A percentile compares a stretch with the other conserved stretches of the same genome.
These are phyloP conservation scores for Siniperca scherzeri DNA, from an alignment of 2,797 vertebrate genomes.

Conservation along the genomic window DNA sequence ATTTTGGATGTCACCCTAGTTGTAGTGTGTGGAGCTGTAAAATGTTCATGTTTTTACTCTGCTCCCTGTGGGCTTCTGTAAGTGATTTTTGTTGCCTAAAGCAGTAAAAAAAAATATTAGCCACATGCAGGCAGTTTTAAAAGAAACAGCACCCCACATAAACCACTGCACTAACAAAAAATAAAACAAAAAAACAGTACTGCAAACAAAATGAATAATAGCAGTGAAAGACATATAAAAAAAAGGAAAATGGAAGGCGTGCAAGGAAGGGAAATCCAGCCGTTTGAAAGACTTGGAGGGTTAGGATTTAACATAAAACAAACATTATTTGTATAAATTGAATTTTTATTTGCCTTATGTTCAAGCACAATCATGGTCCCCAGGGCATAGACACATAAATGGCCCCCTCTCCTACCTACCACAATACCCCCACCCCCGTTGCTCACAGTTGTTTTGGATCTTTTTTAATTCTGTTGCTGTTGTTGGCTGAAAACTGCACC, in stretches of 20 bases:
- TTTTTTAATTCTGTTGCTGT: neutral
- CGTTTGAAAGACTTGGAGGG: neutral
- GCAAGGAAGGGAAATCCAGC: neutral
- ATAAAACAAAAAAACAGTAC: neutral
- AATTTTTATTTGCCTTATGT: slow-evolving; percentile 18
- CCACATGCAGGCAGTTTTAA: slow-evolving; percentile 23
- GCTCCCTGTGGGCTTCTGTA: neutral
- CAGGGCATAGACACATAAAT: slow-evolving; percentile 4
- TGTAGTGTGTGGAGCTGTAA: slow-evolving; percentile 3
- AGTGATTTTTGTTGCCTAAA: slow-evolving; percentile 28
- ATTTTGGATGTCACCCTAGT: neutral
- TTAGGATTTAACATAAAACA: neutral
- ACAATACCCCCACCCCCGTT: neutral
- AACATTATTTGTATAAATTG: neutral
- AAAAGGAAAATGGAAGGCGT: neutral
- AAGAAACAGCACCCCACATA: slow-evolving; percentile 1
- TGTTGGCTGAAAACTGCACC: slow-evolving; percentile 10
- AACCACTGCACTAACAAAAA: slow-evolving; percentile 29
- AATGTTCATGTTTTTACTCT: slow-evolving; percentile 4
- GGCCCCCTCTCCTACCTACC: neutral
- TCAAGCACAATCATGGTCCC: neutral
- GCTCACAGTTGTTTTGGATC: neutral
- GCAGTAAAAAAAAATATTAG: slow-evolving; percentile 23
- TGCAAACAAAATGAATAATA: neutral
- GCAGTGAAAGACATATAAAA: neutral